A percentile compares a stretch with the other conserved stretches of the same genome.
These are phyloP conservation scores for Spheniscus mendiculus DNA, from an alignment of 2,113 vertebrate genomes.

Conservation along the genomic window DNA sequence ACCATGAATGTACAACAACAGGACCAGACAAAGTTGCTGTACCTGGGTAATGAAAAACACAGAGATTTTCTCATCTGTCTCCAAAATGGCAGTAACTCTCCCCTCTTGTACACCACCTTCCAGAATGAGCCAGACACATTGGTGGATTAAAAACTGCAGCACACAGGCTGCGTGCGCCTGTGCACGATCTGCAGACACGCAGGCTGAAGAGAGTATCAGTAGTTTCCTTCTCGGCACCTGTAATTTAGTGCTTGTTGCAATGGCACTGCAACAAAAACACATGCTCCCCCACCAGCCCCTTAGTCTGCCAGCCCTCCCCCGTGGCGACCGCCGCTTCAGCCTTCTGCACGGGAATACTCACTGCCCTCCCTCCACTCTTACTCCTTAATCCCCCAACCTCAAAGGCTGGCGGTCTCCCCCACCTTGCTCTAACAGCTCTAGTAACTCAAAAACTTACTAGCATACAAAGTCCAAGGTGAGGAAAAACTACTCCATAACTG, in stretches of 20 bases:
- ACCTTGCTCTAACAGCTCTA: not conserved
- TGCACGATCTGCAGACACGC: not conserved
- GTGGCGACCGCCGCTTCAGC: fast-evolving
- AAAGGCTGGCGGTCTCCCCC: not conserved
- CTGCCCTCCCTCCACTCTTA: not conserved
- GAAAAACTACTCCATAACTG: not conserved
- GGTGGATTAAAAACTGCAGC: not conserved
- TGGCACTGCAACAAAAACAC: not conserved
- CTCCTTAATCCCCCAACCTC: not conserved
- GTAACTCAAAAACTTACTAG: not conserved
- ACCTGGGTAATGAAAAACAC: not conserved
- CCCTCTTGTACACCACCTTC: not conserved
- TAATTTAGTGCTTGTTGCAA: fast-evolving
- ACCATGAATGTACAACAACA: not conserved
- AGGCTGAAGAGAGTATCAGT: not conserved
- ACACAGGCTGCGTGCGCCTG: not conserved
- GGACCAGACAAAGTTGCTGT: not conserved
- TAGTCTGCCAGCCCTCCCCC: not conserved
- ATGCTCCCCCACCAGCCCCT: fast-evolving
- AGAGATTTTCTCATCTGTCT: not conserved
- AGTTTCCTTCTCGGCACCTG: not conserved
- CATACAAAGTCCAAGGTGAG: not conserved
- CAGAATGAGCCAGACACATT: not conserved
- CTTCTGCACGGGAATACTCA: not conserved
- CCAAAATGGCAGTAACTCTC: not conserved